Evolutionary conservation across 1,140 invertebrate species (phyloP), one percentile per base, ranked within the genome.

Genomic region (Octopus sinensis): DNA sequence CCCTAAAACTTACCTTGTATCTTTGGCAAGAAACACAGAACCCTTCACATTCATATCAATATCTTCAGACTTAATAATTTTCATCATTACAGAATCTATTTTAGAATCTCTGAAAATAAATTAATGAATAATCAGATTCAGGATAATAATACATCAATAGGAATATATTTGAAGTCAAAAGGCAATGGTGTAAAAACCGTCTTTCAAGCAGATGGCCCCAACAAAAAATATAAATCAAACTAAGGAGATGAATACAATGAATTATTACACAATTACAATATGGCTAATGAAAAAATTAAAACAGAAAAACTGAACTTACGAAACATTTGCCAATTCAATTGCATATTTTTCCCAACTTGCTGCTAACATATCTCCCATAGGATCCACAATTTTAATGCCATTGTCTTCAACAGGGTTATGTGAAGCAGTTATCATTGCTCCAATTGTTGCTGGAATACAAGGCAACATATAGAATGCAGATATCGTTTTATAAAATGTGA

Each of bases 401-500:
- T 99, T 99, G 89, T 99, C 98, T 2, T 93, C 93, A 88, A 95
- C 96, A 54, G 97, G 95, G 91, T 99, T 99, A 88, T 99, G 98
- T 4, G 97, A 99, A 0, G 98, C 98, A 30, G 98, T 99, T 85
- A 99, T 98, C 97, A 99, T 99, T 3, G 98, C 93, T 62, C 98
- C 98, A 88, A 90, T 88, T 6, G 84, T 87, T 3, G 87, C 88
- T 88, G 82, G 5, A 81, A 84, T 30, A 80, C 80, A 84, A 79
- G 51, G 80, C 43, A 62, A 10, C 13, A 30, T 3, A 43, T 3
- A 43, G 30, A 43, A 43, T 43, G 30, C 30, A 43, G 30, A 43
- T 43, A 43, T 43, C 3, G 30, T 43, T 43, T 43, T 43, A 43
- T 43, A 43, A 43, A 43, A 43, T 43, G 30, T 43, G 30, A 43